Conservation (phyloP, 2,797 vertebrate species). For the Sciurus carolinensis region DNA sequence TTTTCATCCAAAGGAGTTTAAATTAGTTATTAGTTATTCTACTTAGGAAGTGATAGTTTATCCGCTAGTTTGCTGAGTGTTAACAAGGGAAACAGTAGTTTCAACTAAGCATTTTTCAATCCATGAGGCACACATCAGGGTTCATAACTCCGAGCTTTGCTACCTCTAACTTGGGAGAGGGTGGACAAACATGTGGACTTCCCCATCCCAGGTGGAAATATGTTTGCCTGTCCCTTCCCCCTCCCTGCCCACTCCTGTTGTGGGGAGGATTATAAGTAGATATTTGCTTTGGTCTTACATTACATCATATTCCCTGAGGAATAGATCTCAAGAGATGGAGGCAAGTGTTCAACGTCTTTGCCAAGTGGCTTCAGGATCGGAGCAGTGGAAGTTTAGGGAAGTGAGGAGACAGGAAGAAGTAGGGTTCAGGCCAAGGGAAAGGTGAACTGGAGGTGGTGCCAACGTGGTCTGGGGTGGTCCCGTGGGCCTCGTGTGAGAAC, state of each 20-base stretch:
- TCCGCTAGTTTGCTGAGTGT: background rate
- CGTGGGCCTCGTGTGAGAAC: rapidly evolving
- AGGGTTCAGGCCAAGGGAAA: background rate
- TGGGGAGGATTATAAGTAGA: background rate
- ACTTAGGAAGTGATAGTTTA: background rate
- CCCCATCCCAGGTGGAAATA: background rate
- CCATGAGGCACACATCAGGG: rapidly evolving
- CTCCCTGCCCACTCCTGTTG: rapidly evolving
- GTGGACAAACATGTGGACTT: rapidly evolving
- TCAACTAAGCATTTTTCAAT: background rate
- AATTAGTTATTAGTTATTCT: background rate
- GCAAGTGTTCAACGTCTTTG: background rate
- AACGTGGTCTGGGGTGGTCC: too few species aligned
- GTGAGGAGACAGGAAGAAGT: background rate
- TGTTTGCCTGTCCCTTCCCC: too few species aligned
- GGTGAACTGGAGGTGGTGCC: rapidly evolving
- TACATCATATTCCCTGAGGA: background rate
- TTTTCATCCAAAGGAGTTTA: background rate
- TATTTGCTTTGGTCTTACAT: background rate
- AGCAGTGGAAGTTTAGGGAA: background rate
- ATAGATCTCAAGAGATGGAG: background rate
- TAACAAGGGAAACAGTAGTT: background rate
- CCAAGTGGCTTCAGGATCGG: background rate
- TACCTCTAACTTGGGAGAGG: background rate
- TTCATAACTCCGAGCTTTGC: background rate